Percentiles rank a stretch among this genome's conserved stretches.
Conservation (phyloP, 2,113 vertebrate genomes). For the Podarcis cretensis region DNA sequence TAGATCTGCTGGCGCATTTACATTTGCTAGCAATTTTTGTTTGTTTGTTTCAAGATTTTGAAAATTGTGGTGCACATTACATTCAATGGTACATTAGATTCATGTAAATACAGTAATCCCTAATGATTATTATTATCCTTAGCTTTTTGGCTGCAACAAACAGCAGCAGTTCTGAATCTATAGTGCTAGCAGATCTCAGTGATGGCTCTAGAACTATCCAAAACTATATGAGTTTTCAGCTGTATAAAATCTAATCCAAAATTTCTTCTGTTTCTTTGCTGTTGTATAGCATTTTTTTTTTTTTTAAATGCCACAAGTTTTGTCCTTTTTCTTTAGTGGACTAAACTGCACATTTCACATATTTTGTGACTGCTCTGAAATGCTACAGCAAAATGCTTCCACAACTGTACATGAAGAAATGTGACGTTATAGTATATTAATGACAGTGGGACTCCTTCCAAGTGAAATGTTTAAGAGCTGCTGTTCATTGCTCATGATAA, state of each 20-base stretch:
- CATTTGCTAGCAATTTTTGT: no score
- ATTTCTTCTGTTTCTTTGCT: background rate
- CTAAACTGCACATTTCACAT: background rate
- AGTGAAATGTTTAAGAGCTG: background rate
- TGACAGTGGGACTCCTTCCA: background rate
- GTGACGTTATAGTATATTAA: background rate
- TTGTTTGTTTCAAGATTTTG: no score
- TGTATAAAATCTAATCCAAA: slow-evolving; percentile 34
- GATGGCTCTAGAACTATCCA: slow-evolving; percentile 54
- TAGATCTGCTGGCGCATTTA: no score
- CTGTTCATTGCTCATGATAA: background rate
- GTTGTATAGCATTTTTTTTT: background rate
- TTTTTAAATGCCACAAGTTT: background rate
- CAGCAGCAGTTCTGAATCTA: background rate
- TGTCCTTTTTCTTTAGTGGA: background rate
- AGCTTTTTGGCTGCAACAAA: background rate
- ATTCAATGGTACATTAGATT: no score
- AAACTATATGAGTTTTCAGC: slow-evolving; percentile 58
- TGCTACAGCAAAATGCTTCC: background rate
- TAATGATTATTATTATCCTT: background rate
- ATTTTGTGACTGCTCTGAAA: slow-evolving; percentile 23
- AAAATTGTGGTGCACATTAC: no score
- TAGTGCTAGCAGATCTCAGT: background rate
- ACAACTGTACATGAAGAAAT: slow-evolving; percentile 22
- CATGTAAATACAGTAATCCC: no score